Base-by-base conservation (phyloP, 2,888 invertebrate genomes). In the Monoplex corrugatus region DNA sequence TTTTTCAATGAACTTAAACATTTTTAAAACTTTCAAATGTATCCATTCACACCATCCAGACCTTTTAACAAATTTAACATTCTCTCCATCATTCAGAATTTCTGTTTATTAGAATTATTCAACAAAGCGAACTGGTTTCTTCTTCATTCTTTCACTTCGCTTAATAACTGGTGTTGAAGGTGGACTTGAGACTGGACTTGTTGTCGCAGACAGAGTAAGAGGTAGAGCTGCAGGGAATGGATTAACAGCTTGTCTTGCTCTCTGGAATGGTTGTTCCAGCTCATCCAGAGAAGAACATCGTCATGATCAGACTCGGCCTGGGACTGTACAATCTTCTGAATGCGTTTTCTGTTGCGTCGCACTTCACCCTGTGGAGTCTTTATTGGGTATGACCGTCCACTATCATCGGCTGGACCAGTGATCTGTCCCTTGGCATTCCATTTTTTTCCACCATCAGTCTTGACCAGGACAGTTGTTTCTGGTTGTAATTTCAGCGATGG, bases 351-450 rank as follows among this genome's bases (percentile, higher is more conserved):
- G 87, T 57, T 45, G 0, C 1, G 23, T 19, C 35, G 78, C 6
- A 68, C 19, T 32, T n/a, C 40, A 82, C 89, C 82, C 38, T 84
- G 78, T 83, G 68, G 63, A 86, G 87, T 75, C 68, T 35, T 40
- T 45, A 87, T 44, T 83, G 87, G 87, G 89, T 90, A 90, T 85
- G 87, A 68, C 23, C 63, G 63, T 28, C 63, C 87, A 87, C 86
- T 84, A 63, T 85, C 38, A 28, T n/a, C 63, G 45, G 80, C 57
- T 82, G n/a, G 40, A 72, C 28, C 82, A 80, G 57, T 87, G 57
- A 87, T 85, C 85, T 87, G 80, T 89, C 89, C 38, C 43, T 68
- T 68, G 63, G 6, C 63, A 68, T 50, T 50, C 50, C 50, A 50
- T 50, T 50, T 50, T 16, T 50, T 50, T n/a, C n/a, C n/a, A 16